Base-by-base conservation (phyloP, 2,888 invertebrate genomes). In the Agriopis leucophaearia region DNA sequence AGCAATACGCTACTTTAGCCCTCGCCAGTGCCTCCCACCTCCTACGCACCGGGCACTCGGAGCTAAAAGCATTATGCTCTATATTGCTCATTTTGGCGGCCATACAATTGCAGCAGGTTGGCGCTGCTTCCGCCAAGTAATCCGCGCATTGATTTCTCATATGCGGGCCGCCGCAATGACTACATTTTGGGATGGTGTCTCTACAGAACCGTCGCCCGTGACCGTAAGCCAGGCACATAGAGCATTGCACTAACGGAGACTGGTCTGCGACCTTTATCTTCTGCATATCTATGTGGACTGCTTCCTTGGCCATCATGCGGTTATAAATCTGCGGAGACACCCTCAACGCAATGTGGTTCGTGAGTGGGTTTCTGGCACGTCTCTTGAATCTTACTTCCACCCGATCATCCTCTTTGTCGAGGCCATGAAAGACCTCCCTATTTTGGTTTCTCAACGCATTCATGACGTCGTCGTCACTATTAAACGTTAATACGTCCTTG, bases 11-110 rank as follows among this genome's bases (percentile, higher is more conserved):
- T 4, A 56, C 44, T 1, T 6, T 44, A 6, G 56, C 10, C 8
- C 56, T 27, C 0, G 56, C 56, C n/a, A 56, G 18, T 27, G 52
- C 35, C 4, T 56, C 56, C 56, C 56, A 56, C 27, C 18, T 56
- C 2, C 27, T 16, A 10, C 56, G 16, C 2, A 56, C 35, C 8
- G n/a, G n/a, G 35, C 56, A 56, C 1, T 56, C 44, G 0, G 5
- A 4, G 44, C 56, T 56, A 27, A 56, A 56, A 8, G 56, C 56
- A 3, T n/a, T 27, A 8, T 56, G 56, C 3, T 42, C 56, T 0
- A 8, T 18, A 2, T 13, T 44, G n/a, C 18, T 7, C n/a, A 27
- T 8, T 12, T 56, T 56, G 1, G 48, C 48, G 10, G 10, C 0
- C 6, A 13, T 1, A 6, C 48, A 48, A 27, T 48, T 48, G 0